Base-by-base conservation (phyloP, 1,140 invertebrate genomes). In the Lethrus apterus region DNA sequence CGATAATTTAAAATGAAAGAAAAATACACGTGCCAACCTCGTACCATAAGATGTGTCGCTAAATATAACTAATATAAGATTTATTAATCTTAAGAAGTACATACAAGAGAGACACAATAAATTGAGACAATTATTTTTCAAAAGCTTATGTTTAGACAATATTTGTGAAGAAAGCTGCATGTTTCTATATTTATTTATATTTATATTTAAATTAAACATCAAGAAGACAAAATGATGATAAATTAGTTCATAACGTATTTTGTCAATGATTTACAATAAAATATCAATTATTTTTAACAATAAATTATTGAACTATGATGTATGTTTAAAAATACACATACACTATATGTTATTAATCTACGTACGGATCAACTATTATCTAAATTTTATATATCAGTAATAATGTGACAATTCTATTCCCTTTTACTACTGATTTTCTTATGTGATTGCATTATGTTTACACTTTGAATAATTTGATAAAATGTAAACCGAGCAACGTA, bases 311-410 rank as follows among this genome's bases (percentile, higher is more conserved):
- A 55, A 57, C 55, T 57, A 57, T 52, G 36, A 52, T 55, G 52
- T 57, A 54, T 55, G 50, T 52, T 55, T 57, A 47, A 49, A 57
- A 59, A 60, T 60, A 58, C 20, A 38, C 56, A 57, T 56, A 55
- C 52, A 51, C 55, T 54, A 34, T 59, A 54, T 56, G 35, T 40
- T 47, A 47, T 52, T 54, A 59, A 59, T 52, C 57, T 61, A 61
- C 50, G 33, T 57, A 62, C 54, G 55, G 56, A 44, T 62, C 56
- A 62, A 59, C 57, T 62, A 62, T 59, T 44, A 52, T 51, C 51
- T 41, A 46, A 55, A 55, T 55, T 60, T 59, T 56, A 52, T 61
- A 51, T 53, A 52, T 59, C 48, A 59, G 56, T 57, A 58, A 57
- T 61, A 61, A 61, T 59, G 52, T 61, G 55, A 59, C 55, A 51